phyloP scores from a whole-genome alignment of 1,140 invertebrate species.

The Stratiolaelaps scimitus region DNA sequence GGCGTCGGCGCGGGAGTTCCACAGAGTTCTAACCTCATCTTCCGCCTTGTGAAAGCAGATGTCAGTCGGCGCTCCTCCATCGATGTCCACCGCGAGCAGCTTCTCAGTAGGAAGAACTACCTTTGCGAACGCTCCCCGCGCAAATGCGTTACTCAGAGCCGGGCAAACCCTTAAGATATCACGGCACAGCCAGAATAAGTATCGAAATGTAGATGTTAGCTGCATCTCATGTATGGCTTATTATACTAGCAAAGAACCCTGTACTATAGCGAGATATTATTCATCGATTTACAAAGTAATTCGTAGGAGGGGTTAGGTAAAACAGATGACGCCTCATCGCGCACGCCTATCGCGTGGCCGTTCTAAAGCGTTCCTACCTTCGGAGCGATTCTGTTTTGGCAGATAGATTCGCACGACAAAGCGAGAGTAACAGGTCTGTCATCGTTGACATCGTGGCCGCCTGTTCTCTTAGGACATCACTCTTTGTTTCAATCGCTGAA shows the following conservation, averaged over 20 bases:
- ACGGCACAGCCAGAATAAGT: no score
- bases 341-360: no score
- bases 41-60: conserved; percentile 18
- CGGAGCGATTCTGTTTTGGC: conserved; percentile 8
- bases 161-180: conserved; percentile 2
- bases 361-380: no score
- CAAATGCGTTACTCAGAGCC: conserved; percentile 9
- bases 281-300: no score
- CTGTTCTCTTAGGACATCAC: background rate
- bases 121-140: background rate
- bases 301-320: no score
- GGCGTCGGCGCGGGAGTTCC: no score
- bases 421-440: background rate
- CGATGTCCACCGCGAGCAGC: background rate
- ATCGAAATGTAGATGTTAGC: no score
- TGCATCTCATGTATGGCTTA: no score
- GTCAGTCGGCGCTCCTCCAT: conserved; percentile 12
- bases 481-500: background rate
- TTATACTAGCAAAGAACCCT: no score
- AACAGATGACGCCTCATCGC: no score
- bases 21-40: conserved; percentile 28
- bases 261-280: no score
- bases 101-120: conserved; percentile 2
- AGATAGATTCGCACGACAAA: conserved; percentile 6
- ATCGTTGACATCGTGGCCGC: background rate